Base-by-base conservation (phyloP, 2,888 invertebrate genomes). In the Drosophila conformis region DNA sequence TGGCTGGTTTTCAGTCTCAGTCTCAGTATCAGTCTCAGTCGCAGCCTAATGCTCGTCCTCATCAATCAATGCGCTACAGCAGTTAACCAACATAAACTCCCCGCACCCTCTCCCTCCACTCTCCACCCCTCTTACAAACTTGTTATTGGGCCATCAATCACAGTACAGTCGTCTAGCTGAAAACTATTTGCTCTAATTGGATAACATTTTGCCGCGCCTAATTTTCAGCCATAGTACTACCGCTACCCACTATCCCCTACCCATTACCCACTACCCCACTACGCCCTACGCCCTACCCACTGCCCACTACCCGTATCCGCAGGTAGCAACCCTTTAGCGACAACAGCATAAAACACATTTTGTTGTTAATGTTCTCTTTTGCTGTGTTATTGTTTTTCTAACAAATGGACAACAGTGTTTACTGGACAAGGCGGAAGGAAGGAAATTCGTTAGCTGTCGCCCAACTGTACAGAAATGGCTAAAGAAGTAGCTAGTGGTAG, bases 111-210 rank as follows among this genome's bases (percentile, higher is more conserved):
- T 18, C 4, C 13, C 10, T 1, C 21, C 21, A 13, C 21, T 4
- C 18, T 11, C 10, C 42, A 56, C 8, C 38, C 13, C 42, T 74
- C 62, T 67, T 73, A 69, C 76, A 31, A 31, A n/a, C 29, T 35
- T 33, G 42, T 35, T 25, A 10, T 36, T 42, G 57, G 27, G 42
- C 89, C 88, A 85, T 89, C 90, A 88, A 85, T 85, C 85, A 85
- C 69, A 75, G 66, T 29, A 36, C 38, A 29, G 58, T 25, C 46
- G 46, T 46, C 25, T 25, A 15, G 52, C 59, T 31, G 69, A 29
- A 73, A 85, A 81, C 82, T 86, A 81, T 83, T 90, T 78, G 69
- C 73, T 70, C 76, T 90, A 88, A 86, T 88, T 87, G 78, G 73
- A 70, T 68, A 72, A 72, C 54, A 76, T 53, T 46, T 53, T 60